Percentiles rank a stretch among this genome's conserved stretches.
phyloP scores from a whole-genome alignment of 37 sponge, comb jelly and placozoan genomes.

The Lycopodina hypogea region DNA sequence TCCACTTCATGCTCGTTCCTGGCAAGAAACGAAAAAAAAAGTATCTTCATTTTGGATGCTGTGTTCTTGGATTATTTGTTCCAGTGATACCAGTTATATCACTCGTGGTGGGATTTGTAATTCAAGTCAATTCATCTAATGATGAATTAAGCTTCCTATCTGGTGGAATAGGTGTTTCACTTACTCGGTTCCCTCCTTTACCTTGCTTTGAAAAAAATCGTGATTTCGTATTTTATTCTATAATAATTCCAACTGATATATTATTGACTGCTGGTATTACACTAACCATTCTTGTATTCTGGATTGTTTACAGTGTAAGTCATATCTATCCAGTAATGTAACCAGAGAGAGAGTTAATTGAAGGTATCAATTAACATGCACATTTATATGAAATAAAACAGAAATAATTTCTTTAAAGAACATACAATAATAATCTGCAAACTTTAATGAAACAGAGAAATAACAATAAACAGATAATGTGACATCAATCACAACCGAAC shows the following conservation, averaged over 20 bases:
- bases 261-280: slow-evolving; percentile 11
- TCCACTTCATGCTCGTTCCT: no score
- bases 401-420: no score
- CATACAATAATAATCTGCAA: no score
- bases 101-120: not conserved
- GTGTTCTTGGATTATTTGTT: not conserved
- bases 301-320: slow-evolving; percentile 26
- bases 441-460: no score
- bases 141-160: not conserved
- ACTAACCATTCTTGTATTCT: slow-evolving; percentile 14
- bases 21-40: no score
- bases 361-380: no score
- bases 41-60: no score
- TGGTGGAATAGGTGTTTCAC: not conserved
- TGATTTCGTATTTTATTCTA: slow-evolving; percentile 18
- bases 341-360: no score
- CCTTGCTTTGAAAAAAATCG: not conserved
- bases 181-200: slow-evolving; percentile 21
- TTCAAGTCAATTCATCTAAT: not conserved
- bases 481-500: no score
- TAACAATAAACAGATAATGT: no score
- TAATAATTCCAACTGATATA: slow-evolving; percentile 16
- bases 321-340: no score
- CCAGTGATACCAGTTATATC: not conserved
- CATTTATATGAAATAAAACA: no score